phyloP scores from a whole-genome alignment of 2,797 vertebrate species.

The Semotilus atromaculatus region DNA sequence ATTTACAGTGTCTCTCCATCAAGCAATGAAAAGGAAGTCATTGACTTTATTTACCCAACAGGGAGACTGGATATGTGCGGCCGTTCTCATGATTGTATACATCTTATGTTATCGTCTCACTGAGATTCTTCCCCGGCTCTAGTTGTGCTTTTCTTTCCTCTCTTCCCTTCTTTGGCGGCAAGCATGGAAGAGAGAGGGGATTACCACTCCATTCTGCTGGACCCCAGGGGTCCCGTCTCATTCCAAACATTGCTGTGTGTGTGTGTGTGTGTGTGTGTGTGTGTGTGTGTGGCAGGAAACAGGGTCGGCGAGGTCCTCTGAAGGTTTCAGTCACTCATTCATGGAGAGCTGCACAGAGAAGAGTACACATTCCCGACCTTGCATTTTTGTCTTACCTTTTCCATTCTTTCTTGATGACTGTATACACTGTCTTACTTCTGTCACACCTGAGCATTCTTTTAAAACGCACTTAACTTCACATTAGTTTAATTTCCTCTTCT shows the following conservation, averaged over 20 bases:
- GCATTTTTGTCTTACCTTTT: not conserved
- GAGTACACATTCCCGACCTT: not conserved
- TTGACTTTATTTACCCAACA: constrained; percentile 29
- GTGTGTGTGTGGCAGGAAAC: constrained; percentile 34
- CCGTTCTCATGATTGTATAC: constrained; percentile 12
- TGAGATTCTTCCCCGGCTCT: not conserved
- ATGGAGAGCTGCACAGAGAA: constrained; percentile 1
- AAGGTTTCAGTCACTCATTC: constrained; percentile 44
- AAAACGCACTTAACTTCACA: not conserved
- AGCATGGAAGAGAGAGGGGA: constrained; percentile 35
- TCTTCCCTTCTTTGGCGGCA: not conserved
- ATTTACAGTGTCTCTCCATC: not conserved
- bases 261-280: constrained; percentile 7
- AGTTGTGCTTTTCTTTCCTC: constrained; percentile 27
- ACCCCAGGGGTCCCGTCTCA: constrained; percentile 37
- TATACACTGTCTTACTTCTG: not conserved
- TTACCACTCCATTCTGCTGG: constrained; percentile 40
- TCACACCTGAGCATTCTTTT: not conserved
- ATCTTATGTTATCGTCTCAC: not conserved
- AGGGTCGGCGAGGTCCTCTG: not conserved
- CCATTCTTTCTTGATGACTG: not conserved
- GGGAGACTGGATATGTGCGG: not conserved
- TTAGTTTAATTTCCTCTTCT: not conserved
- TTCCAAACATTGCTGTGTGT: constrained; percentile 45
- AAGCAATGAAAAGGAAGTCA: constrained; percentile 11